Evolutionary conservation across 2,113 vertebrate species (phyloP).

Genomic region (Maccullochella peelii): DNA sequence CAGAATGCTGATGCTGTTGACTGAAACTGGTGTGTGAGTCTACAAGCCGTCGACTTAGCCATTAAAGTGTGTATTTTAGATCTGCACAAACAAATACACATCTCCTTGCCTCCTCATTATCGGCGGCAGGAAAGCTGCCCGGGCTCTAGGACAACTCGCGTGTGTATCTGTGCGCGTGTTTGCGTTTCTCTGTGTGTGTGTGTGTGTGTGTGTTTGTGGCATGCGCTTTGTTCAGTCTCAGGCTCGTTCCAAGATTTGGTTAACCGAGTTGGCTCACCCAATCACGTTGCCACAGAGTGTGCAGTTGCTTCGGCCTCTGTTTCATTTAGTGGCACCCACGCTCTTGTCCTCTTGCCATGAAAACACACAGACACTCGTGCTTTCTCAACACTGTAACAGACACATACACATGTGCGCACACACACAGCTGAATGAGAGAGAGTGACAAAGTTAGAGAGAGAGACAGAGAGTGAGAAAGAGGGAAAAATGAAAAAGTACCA

Average conservation of each 20-base stretch:
- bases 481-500: constrained; percentile 74
- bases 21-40: constrained; percentile 27
- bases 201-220: constrained; percentile 30
- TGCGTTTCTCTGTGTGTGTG: constrained; percentile 2
- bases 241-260: constrained; percentile 70
- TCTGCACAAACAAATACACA: constrained; percentile 70
- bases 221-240: constrained; percentile 16
- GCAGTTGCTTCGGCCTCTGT: constrained; percentile 70
- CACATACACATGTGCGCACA: background rate
- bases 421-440: constrained; percentile 54
- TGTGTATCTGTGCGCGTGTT: constrained; percentile 6
- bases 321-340: constrained; percentile 71
- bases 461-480: constrained; percentile 49
- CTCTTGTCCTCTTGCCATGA: constrained; percentile 59
- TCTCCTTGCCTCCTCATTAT: constrained; percentile 69
- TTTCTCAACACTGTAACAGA: constrained; percentile 31
- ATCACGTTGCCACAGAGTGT: constrained; percentile 65
- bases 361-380: constrained; percentile 42
- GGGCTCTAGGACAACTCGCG: constrained; percentile 61
- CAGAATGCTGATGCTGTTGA: constrained; percentile 31
- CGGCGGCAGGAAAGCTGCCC: constrained; percentile 63
- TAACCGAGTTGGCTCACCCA: constrained; percentile 68
- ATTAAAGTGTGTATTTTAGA: constrained; percentile 68
- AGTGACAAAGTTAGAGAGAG: constrained; percentile 53
- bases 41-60: constrained; percentile 38